Base-by-base conservation (phyloP, 2,888 invertebrate genomes). In the Gortyna flavago region DNA sequence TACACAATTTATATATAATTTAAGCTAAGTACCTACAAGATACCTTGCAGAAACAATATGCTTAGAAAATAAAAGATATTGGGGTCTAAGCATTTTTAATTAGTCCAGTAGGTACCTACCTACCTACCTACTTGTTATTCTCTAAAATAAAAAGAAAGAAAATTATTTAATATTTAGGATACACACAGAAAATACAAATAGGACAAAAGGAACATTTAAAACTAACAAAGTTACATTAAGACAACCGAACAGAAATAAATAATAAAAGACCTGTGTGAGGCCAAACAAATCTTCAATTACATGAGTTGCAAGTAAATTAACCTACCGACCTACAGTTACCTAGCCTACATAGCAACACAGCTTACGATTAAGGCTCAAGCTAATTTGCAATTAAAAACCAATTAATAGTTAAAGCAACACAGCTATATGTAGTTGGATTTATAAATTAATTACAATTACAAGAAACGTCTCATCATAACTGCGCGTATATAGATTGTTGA, bases 331-430 rank as follows among this genome's bases (percentile, higher is more conserved):
- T 21, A 13, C 70, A 18, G 16, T 77, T 29, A 44, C 41, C 18
- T 16, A 25, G 51, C 35, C 18, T 41, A 29, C 38, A 32, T 65
- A 41, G 32, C 9, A 29, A 61, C 77, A 41, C 29, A 80, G 21
- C n/a, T 44, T 54, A 44, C 51, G 35, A 81, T 59, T 75, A 66
- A 48, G 51, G 2, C n/a, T 9, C 35, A 67, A 79, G 66, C 66
- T 75, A 82, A 79, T 79, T 81, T 75, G 82, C 76, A 82, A 79
- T 79, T 62, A 79, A 76, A 79, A 79, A 67, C 29, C 41, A 81
- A 65, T 79, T 75, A 79, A 81, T 81, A 81, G 78, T 51, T 73
- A 81, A 65, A 65, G 75, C 74, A 81, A 81, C 21, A 81, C 32
- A 4, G 48, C 44, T 77, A 57, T 41, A 2, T 44, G 51, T 57